Evolutionary conservation across 35 echinoderm and acorn worm species (phyloP), one percentile per base, ranked within the genome.

Genomic region (Holothuria glaberrima): DNA sequence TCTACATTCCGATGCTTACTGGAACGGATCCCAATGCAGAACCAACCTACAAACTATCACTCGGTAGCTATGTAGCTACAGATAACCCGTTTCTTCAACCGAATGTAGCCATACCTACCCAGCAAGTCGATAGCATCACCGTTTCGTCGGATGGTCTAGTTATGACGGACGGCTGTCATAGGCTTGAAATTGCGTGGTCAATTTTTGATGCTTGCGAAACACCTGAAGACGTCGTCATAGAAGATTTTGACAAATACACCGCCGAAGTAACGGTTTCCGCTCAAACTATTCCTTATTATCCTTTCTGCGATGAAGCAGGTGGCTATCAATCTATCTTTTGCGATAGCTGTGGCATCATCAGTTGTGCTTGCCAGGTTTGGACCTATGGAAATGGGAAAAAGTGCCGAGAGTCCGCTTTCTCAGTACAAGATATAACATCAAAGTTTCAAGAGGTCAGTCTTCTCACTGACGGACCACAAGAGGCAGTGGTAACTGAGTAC

Each of bases 81-180:
- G 32, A 72, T 26, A 72, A 72, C 9, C 69, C 69, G 29, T 72
- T 72, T 31, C 69, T 72, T 72, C 14, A 72, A 28, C 69, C 69
- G 21, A 72, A 72, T 34, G 0, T 72, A 26, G 69, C 24, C 18
- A 5, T 72, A 5, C 69, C 69, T 19, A 14, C 69, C 19, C 5
- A 29, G 29, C 69, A 72, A 32, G 69, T 72, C 19, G 69, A 72
- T 19, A 31, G 35, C 6, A 28, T 72, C 69, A 17, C 19, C 25
- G 35, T 72, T 5, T 0, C 10, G 2, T 28, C 29, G 35, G 9
- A 12, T 34, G 69, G 69, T 7, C 14, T 72, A 18, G 19, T 26
- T 6, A 72, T 72, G 69, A 31, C 25, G 29, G 69, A 72, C 29
- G 67, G 67, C 7, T 41, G 36, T 41, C 2, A 41, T 7, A 41